Evolutionary conservation across 2,113 vertebrate genomes (phyloP).

Genomic region (Rhadina sibilatrix): DNA sequence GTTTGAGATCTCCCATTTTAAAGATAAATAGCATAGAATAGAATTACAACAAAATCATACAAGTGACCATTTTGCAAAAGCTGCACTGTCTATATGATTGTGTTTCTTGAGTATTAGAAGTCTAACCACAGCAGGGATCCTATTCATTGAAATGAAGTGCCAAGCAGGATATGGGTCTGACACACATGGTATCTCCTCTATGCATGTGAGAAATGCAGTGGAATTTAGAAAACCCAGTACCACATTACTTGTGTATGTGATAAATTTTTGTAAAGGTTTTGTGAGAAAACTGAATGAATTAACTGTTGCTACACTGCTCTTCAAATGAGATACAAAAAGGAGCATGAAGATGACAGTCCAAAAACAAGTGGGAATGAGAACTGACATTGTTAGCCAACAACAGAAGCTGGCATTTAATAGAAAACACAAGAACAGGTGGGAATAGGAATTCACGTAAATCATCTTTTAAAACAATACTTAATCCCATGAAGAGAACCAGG

Average conservation of each 20-base stretch:
- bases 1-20: not conserved
- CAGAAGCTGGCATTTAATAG: not conserved
- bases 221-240: not conserved
- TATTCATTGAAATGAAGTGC: not conserved
- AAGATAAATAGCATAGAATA: not conserved
- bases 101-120: not conserved
- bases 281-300: not conserved
- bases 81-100: not conserved
- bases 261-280: not conserved
- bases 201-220: not conserved
- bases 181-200: not conserved
- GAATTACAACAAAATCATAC: not conserved
- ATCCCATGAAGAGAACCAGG: not conserved
- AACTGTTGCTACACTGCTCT: not conserved
- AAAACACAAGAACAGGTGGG: not conserved
- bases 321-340: not conserved
- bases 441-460: not conserved
- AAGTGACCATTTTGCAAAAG: not conserved
- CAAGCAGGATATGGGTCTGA: not conserved
- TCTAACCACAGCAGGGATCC: not conserved
- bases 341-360: not conserved
- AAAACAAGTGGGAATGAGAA: not conserved
- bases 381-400: not conserved
- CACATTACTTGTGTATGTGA: rapidly evolving
- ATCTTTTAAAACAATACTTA: not conserved